Base-by-base conservation (phyloP, 2,888 invertebrate genomes). In the Chaetoderma sp. region DNA sequence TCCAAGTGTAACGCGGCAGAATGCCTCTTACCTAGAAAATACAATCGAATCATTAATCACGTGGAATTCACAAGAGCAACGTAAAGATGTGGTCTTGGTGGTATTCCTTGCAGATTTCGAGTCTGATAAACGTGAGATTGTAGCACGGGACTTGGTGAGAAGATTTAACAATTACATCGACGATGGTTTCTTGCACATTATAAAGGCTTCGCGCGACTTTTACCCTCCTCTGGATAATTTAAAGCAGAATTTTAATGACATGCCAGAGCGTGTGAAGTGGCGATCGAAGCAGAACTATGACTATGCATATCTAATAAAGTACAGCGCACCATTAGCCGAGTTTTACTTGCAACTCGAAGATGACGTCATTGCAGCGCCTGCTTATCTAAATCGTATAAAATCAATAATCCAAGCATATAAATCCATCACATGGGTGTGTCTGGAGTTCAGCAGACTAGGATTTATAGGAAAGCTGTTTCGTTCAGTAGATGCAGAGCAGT, bases 261-360 rank as follows among this genome's bases (percentile, higher is more conserved):
- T 81, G 0, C 66, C 73, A 21, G 73, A 78, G n/a, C 69, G 86
- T 50, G 81, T 86, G 0, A 66, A 75, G 55, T 86, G 87, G 87
- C 68, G 87, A 30, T 78, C 86, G 1, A 87, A 87, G 67, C 87
- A 87, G 73, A 86, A 85, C 30, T 63, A 86, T 21, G 87, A 87
- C 71, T 87, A 84, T 68, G 83, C 85, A 1, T 85, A 81, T 64
- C 69, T 86, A 18, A 82, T 83, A 59, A 70, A 78, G 59, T 86
- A 83, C 63, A 70, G 81, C 6, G 67, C 73, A 23, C 70, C 75
- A 8, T 54, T 84, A 44, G 82, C 83, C 2, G 67, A 76, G 32
- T 86, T 83, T 68, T 86, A 85, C 65, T 65, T 87, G 32, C 82
- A 86, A 18, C 68, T 86, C 23, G 86, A 87, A 67, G 87, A 87